Percentiles rank a stretch among this genome's conserved stretches.
Evolutionary conservation across 2,888 invertebrate species (phyloP).

Genomic region (Craniophora ligustri): DNA sequence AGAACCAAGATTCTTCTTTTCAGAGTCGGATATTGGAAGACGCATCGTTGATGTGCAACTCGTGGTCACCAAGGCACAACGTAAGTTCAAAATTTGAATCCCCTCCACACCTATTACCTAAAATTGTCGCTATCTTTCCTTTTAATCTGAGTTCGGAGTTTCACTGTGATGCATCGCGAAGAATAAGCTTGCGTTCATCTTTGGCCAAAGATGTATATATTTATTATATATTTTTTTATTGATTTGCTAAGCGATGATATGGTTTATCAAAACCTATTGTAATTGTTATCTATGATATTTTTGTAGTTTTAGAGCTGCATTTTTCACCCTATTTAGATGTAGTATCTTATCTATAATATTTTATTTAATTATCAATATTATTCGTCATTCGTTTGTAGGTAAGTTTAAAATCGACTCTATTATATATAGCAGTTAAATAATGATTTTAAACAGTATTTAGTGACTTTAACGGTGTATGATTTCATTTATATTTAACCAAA

Average conservation of each 20-base stretch:
- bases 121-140: neutral
- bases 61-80: slow-evolving; percentile 96
- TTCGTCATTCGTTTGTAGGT: slow-evolving; percentile 21
- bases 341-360: too few species aligned
- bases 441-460: too few species aligned
- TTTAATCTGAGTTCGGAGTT: slow-evolving; percentile 20
- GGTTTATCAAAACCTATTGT: slow-evolving; percentile 16
- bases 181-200: slow-evolving; percentile 73
- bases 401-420: slow-evolving; percentile 34
- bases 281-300: slow-evolving; percentile 16
- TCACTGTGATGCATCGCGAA: slow-evolving; percentile 63
- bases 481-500: too few species aligned
- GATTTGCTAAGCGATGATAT: slow-evolving; percentile 41
- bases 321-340: slow-evolving; percentile 18
- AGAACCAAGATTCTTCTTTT: slow-evolving; percentile 81
- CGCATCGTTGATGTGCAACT: slow-evolving; percentile 96
- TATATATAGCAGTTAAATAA: too few species aligned
- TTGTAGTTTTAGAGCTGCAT: slow-evolving; percentile 15
- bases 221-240: slow-evolving; percentile 7
- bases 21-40: slow-evolving; percentile 97
- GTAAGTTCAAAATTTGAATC: slow-evolving; percentile 89
- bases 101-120: neutral
- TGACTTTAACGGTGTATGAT: too few species aligned
- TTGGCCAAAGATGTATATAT: slow-evolving; percentile 77
- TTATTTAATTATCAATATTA: slow-evolving; percentile 8